Conservation (phyloP, 37 sponge, comb jelly and placozoan species). For the Tethya wilhelma region DNA sequence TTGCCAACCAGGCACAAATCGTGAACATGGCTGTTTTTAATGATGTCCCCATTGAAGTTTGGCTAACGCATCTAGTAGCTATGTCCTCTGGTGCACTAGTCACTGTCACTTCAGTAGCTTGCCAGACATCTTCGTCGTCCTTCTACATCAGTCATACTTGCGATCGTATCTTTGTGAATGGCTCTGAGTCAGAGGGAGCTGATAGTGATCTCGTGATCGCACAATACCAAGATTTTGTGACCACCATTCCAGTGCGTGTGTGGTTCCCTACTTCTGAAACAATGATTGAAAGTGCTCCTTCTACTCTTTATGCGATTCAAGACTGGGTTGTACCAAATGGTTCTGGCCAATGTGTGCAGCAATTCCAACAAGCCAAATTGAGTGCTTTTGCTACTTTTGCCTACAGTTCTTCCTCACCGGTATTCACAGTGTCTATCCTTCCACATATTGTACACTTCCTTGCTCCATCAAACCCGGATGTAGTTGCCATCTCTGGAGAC, state of each 20-base stretch:
- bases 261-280: slow-evolving; percentile 59
- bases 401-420: slow-evolving; percentile 27
- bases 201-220: slow-evolving; percentile 13
- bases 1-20: slow-evolving; percentile 63
- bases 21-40: slow-evolving; percentile 80
- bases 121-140: slow-evolving; percentile 13
- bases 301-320: slow-evolving; percentile 32
- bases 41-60: slow-evolving; percentile 7
- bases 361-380: slow-evolving; percentile 50
- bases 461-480: slow-evolving; percentile 18
- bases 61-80: slow-evolving; percentile 5
- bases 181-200: slow-evolving; percentile 45
- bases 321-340: slow-evolving; percentile 29
- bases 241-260: slow-evolving; percentile 34
- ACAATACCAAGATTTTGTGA: slow-evolving; percentile 4
- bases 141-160: slow-evolving; percentile 44
- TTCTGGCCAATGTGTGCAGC: slow-evolving; percentile 36
- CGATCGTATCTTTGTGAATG: slow-evolving; percentile 43
- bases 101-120: slow-evolving; percentile 5
- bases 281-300: not conserved
- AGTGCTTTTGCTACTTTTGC: slow-evolving; percentile 47
- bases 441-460: slow-evolving; percentile 29
- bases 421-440: slow-evolving; percentile 28
- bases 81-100: slow-evolving; percentile 28
- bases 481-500: slow-evolving; percentile 24